Base-by-base conservation (phyloP, 2,888 invertebrate species). In the Deilephila elpenor region DNA sequence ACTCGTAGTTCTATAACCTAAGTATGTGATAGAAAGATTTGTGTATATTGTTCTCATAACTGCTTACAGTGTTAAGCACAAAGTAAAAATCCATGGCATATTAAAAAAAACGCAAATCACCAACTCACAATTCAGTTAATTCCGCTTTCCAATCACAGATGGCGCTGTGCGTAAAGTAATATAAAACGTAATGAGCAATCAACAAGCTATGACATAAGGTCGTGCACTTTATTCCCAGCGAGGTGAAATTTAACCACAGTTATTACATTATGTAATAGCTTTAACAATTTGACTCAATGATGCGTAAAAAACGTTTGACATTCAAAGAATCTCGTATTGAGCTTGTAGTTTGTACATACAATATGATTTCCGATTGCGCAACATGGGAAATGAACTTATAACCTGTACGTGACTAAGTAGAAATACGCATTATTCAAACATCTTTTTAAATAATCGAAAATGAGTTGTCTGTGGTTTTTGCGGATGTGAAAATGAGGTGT, bases 271-370 rank as follows among this genome's bases (percentile, higher is more conserved):
- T 8, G 17, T n/a, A n/a, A 56, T 19, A 56, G 19, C 17, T 6
- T n/a, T 1, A n/a, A 56, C 17, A 56, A n/a, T 56, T 19, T 56
- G n/a, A n/a, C 14, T n/a, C n/a, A 5, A 56, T 56, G 56, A 56
- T 56, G 19, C 56, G 56, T 56, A 14, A n/a, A 56, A 56, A 56
- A 67, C 51, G 17, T 51, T 67, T 67, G 67, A 44, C 67, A 51
- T 25, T 62, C 37, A 17, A 25, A 64, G 34, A 37, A 14, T 29
- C 67, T 3, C 44, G 67, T 25, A 25, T 44, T 67, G 67, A 51
- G 44, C 51, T 67, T 44, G 67, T 44, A 14, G 25, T 1, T 25
- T 25, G 25, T 25, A 25, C 25, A 25, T 25, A 25, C 25, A 25
- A 25, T 6, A 51, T 51, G 44, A 67, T 67, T 51, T 29, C 67